A percentile compares a stretch with the other conserved stretches of the same genome.
Conservation (phyloP, 2,113 vertebrate genomes). For the Beaufortia kweichowensis region DNA sequence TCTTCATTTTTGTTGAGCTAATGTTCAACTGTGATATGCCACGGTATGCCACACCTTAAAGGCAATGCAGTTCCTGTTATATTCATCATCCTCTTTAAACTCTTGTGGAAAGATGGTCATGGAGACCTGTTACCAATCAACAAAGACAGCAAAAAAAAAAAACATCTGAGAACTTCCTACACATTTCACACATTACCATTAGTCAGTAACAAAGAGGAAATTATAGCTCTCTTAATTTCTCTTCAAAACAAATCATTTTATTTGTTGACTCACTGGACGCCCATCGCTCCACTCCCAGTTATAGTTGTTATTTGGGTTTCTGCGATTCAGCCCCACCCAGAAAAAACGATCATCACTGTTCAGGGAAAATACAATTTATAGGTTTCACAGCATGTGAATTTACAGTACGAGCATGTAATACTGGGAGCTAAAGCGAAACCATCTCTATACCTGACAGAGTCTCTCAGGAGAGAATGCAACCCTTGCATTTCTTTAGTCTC, state of each 20-base stretch:
- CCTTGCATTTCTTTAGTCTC: slow-evolving; percentile 74
- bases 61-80: slow-evolving; percentile 85
- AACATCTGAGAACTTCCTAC: background rate
- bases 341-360: slow-evolving; percentile 82
- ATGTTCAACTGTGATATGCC: background rate
- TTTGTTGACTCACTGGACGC: slow-evolving; percentile 80
- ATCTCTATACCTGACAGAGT: slow-evolving; percentile 83
- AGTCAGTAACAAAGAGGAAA: background rate
- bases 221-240: background rate
- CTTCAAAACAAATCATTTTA: background rate
- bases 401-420: no score
- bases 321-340: slow-evolving; percentile 94
- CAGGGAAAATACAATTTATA: slow-evolving; percentile 2
- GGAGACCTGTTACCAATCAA: slow-evolving; percentile 81
- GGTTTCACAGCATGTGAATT: background rate
- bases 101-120: slow-evolving; percentile 74
- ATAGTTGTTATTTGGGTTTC: slow-evolving; percentile 82
- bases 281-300: slow-evolving; percentile 94
- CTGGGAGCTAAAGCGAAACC: no score
- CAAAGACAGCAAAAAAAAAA: slow-evolving; percentile 42
- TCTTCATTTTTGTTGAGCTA: background rate
- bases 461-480: slow-evolving; percentile 77
- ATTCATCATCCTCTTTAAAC: slow-evolving; percentile 84
- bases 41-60: slow-evolving; percentile 79
- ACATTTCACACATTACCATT: background rate